A percentile compares a stretch with the other conserved stretches of the same genome.
Evolutionary conservation across 1,140 invertebrate genomes (phyloP).

Genomic region (Nasonia giraulti): DNA sequence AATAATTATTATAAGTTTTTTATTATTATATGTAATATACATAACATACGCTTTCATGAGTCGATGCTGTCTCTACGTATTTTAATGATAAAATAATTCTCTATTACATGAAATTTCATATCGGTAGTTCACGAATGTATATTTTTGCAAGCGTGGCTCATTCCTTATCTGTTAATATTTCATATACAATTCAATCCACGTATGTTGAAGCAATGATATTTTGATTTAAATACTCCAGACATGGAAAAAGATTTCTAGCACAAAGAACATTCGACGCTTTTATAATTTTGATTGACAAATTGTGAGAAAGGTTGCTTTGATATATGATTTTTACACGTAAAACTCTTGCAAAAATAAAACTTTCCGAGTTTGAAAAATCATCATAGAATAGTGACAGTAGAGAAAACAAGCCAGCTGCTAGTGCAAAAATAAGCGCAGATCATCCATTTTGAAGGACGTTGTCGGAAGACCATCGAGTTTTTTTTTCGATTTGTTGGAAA

Average conservation of each 20-base stretch:
- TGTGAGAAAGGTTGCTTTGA: neutral
- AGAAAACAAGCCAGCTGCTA: neutral
- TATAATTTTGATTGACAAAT: neutral
- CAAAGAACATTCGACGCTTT: neutral
- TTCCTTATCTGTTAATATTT: neutral
- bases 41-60: neutral
- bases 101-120: neutral
- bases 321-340: neutral
- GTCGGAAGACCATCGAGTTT: conserved; percentile 42
- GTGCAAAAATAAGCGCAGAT: conserved; percentile 8
- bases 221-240: no score
- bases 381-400: neutral
- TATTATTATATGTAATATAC: conserved; percentile 18
- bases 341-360: conserved; percentile 5
- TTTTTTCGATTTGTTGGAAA: conserved; percentile 13
- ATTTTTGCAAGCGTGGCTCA: neutral
- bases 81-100: conserved; percentile 31
- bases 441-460: conserved; percentile 16
- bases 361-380: neutral
- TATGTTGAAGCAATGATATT: neutral
- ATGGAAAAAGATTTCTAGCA: no score
- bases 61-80: neutral
- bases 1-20: conserved; percentile 16
- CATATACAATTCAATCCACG: neutral
- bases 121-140: neutral